Conservation (phyloP, 2,113 vertebrate genomes). For the Daubentonia madagascariensis region DNA sequence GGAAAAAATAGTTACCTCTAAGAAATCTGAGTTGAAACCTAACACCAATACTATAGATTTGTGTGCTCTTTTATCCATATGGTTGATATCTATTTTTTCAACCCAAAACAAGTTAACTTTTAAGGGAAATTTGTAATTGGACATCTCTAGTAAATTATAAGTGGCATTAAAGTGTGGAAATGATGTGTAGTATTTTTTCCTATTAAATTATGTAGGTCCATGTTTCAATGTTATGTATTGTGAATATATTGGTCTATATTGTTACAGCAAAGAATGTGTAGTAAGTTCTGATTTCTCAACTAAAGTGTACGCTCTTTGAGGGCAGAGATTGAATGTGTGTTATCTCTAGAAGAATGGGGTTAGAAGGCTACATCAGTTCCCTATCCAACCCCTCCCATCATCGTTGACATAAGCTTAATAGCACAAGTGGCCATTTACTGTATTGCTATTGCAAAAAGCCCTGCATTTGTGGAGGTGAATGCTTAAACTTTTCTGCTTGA, state of each 20-base stretch:
- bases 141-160: not conserved
- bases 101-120: not conserved
- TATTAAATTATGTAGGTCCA: not conserved
- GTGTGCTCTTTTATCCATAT: not conserved
- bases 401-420: not conserved
- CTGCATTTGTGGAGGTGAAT: not conserved
- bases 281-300: constrained; percentile 14
- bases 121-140: not conserved
- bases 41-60: not conserved
- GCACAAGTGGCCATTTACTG: constrained; percentile 8
- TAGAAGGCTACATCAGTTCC: not conserved
- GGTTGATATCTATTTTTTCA: not conserved
- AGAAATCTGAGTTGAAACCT: constrained; percentile 3
- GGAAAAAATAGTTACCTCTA: not conserved
- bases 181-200: not conserved
- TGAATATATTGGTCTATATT: not conserved
- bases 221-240: not conserved
- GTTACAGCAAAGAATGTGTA: not conserved
- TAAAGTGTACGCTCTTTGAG: not conserved
- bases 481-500: constrained; percentile 13
- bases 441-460: not conserved
- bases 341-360: not conserved
- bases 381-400: not conserved
- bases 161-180: not conserved
- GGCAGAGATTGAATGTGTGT: not conserved